Evolutionary conservation across 2,888 invertebrate species (phyloP), one percentile per base, ranked within the genome.

Genomic region (Chrysolina oricalcia): DNA sequence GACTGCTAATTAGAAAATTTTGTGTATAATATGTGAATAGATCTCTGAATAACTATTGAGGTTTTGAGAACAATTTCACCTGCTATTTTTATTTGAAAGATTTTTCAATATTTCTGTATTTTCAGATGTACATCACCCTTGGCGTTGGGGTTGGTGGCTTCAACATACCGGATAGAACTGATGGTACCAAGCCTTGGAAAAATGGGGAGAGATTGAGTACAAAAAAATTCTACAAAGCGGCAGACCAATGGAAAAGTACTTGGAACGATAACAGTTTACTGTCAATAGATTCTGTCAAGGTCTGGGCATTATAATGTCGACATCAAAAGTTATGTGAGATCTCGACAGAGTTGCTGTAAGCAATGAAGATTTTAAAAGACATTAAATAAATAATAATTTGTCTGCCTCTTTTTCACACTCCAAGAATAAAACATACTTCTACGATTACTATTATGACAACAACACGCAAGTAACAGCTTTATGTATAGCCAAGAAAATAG

Each of bases 241-340:
- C 88, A 46, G 81, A 83, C 8, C 82, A 85, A 6, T 93, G 93
- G 92, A 84, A 91, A 19, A 90, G 91, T 0, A 92, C 92, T 0
- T 93, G 93, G 93, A 74, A 81, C 23, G 90, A 90, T 74, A 90
- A 91, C 77, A 90, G 92, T 0, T 91, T 92, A 0, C 84, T 94
- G 41, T 91, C 92, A 83, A 90, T 94, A 13, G 93, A 94, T 87
- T 93, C 93, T 83, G 91, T 94, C 65, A 90, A 90, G 77, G 90
- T 94, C 21, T 93, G 92, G 91, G 82, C 84, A 19, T n/a, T 84
- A 59, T 84, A 80, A 89, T 15, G 23, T 59, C 11, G 5, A 11
- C 21, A 8, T 13, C 21, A 35, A 6, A 35, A 35, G 35, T 35
- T 27, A 23, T 59, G 9, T 15, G 6, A 59, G 23, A 23, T 53